phyloP scores from a whole-genome alignment of 2,113 vertebrate species.

The Crocuta crocuta region DNA sequence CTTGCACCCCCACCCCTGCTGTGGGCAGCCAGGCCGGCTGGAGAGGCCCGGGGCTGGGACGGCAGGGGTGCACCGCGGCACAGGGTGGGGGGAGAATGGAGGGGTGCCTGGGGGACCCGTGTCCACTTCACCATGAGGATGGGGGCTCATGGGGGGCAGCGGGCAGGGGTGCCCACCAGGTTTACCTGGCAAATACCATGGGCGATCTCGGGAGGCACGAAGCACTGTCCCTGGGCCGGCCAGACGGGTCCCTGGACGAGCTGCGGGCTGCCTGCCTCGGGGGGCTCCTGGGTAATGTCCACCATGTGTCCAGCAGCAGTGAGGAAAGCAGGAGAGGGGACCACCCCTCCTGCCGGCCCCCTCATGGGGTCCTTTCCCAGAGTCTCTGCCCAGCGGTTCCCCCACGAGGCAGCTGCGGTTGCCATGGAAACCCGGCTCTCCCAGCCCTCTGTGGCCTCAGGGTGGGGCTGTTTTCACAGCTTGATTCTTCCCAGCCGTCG shows the following conservation, averaged over 20 bases:
- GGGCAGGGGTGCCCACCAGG: background rate
- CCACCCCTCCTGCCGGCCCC: fast-evolving
- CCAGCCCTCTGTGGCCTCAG: background rate
- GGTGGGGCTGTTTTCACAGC: fast-evolving
- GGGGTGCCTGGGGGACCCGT: fast-evolving
- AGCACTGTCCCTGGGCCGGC: fast-evolving
- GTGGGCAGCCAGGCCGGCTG: background rate
- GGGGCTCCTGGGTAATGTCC: background rate
- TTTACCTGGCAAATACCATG: fast-evolving
- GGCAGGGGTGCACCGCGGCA: fast-evolving
- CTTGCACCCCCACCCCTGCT: fast-evolving
- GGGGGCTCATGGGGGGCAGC: fast-evolving
- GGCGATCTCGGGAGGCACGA: fast-evolving
- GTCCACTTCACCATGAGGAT: background rate
- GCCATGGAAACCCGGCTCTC: constrained; percentile 70
- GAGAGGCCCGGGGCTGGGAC: background rate
- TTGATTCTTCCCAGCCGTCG: background rate
- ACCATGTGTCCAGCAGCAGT: background rate
- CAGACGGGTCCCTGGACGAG: background rate
- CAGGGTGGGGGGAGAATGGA: fast-evolving
- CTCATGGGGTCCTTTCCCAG: background rate
- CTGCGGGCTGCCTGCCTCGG: too few relatives aligned
- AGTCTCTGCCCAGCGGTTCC: background rate
- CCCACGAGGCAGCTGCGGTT: background rate
- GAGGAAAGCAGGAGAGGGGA: background rate